Evolutionary conservation across 2,113 vertebrate genomes (phyloP).

Genomic region (Tragelaphus imberbis): DNA sequence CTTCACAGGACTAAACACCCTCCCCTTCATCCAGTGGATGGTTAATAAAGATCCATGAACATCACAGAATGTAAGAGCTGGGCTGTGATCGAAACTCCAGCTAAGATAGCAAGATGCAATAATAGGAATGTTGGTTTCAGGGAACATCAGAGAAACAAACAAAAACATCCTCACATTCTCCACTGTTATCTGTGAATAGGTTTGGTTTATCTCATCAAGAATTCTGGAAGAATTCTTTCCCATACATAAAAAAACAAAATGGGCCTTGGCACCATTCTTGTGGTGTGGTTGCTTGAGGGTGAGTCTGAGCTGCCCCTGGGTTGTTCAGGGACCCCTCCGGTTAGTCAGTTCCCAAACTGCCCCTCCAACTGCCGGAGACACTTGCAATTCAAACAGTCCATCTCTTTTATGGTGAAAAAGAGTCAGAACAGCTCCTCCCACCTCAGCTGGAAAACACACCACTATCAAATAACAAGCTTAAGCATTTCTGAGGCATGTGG

Average conservation of each 20-base stretch:
- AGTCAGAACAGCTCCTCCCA: background rate
- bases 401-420: background rate
- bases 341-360: background rate
- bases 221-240: background rate
- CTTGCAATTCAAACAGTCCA: background rate
- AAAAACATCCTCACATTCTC: background rate
- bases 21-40: background rate
- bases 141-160: background rate
- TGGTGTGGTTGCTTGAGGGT: background rate
- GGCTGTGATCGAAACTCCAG: background rate
- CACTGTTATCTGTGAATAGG: background rate
- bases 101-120: background rate
- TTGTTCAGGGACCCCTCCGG: too few relatives aligned
- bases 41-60: background rate
- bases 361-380: background rate
- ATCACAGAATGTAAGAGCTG: background rate
- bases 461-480: constrained; percentile 17
- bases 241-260: background rate
- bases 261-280: too few relatives aligned
- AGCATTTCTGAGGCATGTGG: constrained; percentile 40
- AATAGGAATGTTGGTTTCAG: background rate
- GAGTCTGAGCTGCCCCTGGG: background rate
- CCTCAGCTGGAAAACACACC: background rate
- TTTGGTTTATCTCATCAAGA: background rate
- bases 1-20: background rate